Evolutionary conservation across 2,888 invertebrate species (phyloP).

Genomic region (Monopis laevigella): DNA sequence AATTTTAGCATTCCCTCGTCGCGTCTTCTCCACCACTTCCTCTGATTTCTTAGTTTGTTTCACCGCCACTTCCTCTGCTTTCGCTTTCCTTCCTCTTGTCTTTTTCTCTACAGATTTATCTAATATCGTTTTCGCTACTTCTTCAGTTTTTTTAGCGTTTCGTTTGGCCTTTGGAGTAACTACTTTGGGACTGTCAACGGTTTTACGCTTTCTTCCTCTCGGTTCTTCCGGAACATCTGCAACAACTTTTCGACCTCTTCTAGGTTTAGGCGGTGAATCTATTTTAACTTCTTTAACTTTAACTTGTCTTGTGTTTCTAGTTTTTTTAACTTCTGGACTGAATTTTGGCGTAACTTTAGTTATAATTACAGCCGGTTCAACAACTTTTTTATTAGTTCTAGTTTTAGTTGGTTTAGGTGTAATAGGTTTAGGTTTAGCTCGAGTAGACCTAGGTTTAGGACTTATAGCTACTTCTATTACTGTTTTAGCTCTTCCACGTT

Average conservation of each 20-base stretch:
- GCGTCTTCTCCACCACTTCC: background rate
- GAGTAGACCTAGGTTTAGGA: background rate
- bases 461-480: background rate
- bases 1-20: background rate
- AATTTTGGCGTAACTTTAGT: constrained; percentile 31
- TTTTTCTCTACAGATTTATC: constrained; percentile 21
- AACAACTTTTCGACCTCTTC: constrained; percentile 21
- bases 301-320: constrained; percentile 7
- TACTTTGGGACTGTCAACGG: background rate
- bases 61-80: constrained; percentile 7
- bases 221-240: background rate
- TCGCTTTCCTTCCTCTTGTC: constrained; percentile 20
- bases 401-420: constrained; percentile 14
- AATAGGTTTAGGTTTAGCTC: background rate
- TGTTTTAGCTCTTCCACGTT: background rate
- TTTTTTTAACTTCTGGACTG: constrained; percentile 26
- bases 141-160: constrained; percentile 21
- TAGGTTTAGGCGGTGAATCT: constrained; percentile 14
- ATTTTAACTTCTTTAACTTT: background rate
- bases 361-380: constrained; percentile 22
- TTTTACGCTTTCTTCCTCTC: background rate
- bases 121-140: constrained; percentile 6
- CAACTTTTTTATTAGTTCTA: background rate
- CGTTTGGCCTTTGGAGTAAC: background rate
- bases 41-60: background rate